Evolutionary conservation across 2,113 vertebrate species (phyloP).

Genomic region (Dipodomys ordii): DNA sequence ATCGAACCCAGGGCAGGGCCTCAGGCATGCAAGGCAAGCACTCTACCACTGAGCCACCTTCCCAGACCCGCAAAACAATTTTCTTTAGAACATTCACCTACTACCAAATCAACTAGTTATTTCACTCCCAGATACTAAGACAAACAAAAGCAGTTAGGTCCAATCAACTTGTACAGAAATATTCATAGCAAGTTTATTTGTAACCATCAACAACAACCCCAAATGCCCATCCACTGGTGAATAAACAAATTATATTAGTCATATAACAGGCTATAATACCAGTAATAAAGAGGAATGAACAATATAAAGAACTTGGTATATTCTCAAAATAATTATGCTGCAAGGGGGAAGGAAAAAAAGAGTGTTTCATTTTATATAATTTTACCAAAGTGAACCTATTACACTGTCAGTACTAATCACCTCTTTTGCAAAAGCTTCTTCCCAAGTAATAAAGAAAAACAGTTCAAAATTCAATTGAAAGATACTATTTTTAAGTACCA

Average conservation of each 20-base stretch:
- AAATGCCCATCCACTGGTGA: not conserved
- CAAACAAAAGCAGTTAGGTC: not conserved
- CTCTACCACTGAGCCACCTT: too few relatives aligned
- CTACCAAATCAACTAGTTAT: not conserved
- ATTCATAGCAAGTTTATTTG: not conserved
- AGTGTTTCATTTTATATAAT: not conserved
- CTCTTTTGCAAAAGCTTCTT: conserved; percentile 27
- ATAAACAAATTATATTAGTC: not conserved
- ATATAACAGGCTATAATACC: not conserved
- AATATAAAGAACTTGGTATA: conserved; percentile 10
- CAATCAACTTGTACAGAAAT: not conserved
- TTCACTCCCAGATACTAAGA: not conserved
- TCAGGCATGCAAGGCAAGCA: too few relatives aligned
- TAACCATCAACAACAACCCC: not conserved
- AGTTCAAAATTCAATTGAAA: not conserved
- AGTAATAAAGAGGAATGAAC: conserved; percentile 18
- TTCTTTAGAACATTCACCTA: not conserved
- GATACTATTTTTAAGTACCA: not conserved
- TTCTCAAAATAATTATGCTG: conserved; percentile 34
- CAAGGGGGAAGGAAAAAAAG: not conserved
- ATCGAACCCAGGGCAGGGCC: too few relatives aligned
- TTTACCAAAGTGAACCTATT: not conserved
- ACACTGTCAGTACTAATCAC: not conserved
- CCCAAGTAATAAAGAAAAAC: not conserved
- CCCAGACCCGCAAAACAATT: not conserved